Conservation (phyloP, 2,888 invertebrate species). For the Lepidocyrtinus sp. region DNA sequence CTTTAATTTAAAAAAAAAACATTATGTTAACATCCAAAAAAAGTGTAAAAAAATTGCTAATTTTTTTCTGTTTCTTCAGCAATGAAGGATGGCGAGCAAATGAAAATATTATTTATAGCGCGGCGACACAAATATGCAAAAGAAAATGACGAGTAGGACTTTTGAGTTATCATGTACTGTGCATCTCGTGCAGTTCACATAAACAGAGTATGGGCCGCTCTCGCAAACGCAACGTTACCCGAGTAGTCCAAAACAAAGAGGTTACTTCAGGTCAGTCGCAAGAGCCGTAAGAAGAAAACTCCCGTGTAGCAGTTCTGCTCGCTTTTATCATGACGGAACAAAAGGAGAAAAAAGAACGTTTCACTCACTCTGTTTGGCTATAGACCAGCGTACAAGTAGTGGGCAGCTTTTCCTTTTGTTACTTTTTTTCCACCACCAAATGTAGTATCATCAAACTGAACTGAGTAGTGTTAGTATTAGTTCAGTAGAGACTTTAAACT, state of each 20-base stretch:
- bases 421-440: conserved; percentile 11
- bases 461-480: too few relatives aligned
- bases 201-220: neutral
- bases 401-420: neutral
- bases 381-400: neutral
- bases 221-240: neutral
- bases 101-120: neutral
- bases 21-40: too few relatives aligned
- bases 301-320: conserved; percentile 30
- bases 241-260: conserved; percentile 60
- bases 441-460: too few relatives aligned
- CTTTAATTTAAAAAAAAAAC: too few relatives aligned
- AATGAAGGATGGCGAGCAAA: neutral
- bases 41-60: too few relatives aligned
- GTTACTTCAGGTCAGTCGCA: conserved; percentile 62
- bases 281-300: conserved; percentile 40
- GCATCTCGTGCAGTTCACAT: neutral
- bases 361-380: neutral
- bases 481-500: too few relatives aligned
- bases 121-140: neutral
- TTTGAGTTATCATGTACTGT: too few relatives aligned
- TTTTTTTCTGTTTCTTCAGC: too few relatives aligned
- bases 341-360: conserved; percentile 4
- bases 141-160: neutral
- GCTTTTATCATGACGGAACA: neutral